phyloP scores from a whole-genome alignment of 2,888 invertebrate genomes.

The Habroteleia sp. region DNA sequence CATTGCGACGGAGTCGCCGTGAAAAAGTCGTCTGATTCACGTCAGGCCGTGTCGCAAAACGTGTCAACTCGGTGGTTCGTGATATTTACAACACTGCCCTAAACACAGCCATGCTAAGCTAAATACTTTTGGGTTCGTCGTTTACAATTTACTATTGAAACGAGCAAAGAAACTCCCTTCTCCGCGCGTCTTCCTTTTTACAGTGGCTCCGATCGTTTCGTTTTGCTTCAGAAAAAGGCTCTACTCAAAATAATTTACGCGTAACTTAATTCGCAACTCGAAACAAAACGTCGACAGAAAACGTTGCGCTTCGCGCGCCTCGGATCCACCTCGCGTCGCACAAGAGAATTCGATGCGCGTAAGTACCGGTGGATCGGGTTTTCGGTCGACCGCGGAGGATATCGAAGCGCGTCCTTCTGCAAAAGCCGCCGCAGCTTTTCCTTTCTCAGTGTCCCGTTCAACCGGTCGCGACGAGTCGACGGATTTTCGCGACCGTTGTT shows the following conservation, averaged over 20 bases:
- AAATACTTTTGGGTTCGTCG: slow-evolving; percentile 83
- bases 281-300: not conserved
- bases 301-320: slow-evolving; percentile 15
- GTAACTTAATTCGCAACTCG: slow-evolving; percentile 2
- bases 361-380: slow-evolving; percentile 51
- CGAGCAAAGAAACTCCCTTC: slow-evolving; percentile 18
- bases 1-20: slow-evolving; percentile 18
- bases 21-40: slow-evolving; percentile 29
- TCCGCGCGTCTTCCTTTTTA: not conserved
- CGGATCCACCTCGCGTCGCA: slow-evolving; percentile 57
- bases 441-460: not conserved
- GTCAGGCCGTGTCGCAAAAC: slow-evolving; percentile 38
- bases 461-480: not conserved
- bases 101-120: slow-evolving; percentile 85
- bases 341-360: slow-evolving; percentile 60
- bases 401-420: slow-evolving; percentile 7
- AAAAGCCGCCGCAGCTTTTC: slow-evolving; percentile 2
- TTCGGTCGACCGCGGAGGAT: not conserved
- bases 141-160: slow-evolving; percentile 67
- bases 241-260: not conserved
- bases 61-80: slow-evolving; percentile 28
- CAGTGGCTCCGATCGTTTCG: slow-evolving; percentile 4
- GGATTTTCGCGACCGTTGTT: slow-evolving; percentile 3
- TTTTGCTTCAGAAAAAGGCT: slow-evolving; percentile 5
- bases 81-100: slow-evolving; percentile 69